Evolutionary conservation across 2,113 vertebrate species (phyloP).

Genomic region (Capreolus pygargus): DNA sequence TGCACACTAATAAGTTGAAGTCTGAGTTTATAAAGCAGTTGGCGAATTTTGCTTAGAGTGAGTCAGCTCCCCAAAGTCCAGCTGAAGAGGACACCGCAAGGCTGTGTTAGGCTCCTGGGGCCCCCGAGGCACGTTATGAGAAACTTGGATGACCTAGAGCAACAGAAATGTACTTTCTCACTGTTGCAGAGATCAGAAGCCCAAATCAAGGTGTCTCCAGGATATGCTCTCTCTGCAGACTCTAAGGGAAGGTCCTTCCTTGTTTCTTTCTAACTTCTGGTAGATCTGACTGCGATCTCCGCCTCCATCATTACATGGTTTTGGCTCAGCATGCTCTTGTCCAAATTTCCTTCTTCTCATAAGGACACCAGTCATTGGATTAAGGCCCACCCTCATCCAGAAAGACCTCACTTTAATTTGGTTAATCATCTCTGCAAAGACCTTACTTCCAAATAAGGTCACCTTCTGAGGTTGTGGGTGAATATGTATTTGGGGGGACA

Average conservation of each 20-base stretch:
- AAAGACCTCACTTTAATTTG: not conserved
- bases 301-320: not conserved
- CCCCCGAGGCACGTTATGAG: not conserved
- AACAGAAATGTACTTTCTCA: not conserved
- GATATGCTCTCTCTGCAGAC: not conserved
- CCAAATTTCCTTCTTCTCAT: not conserved
- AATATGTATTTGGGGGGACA: not conserved
- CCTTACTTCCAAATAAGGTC: not conserved
- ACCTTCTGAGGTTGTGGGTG: not conserved
- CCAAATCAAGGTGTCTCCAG: not conserved
- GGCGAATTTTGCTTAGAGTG: not conserved
- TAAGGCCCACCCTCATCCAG: not conserved
- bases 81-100: not conserved
- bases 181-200: not conserved
- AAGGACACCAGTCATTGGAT: not conserved
- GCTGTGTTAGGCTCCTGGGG: not conserved
- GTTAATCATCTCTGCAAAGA: not conserved
- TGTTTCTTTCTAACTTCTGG: not conserved
- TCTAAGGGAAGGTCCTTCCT: not conserved
- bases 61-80: not conserved
- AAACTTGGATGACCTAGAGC: not conserved
- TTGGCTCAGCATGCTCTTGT: not conserved
- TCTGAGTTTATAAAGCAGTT: conserved; percentile 4
- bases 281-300: not conserved
- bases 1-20: not conserved